These are phyloP conservation scores for Agrotis puta DNA, from an alignment of 2,888 invertebrate species.

Conservation along the genomic window DNA sequence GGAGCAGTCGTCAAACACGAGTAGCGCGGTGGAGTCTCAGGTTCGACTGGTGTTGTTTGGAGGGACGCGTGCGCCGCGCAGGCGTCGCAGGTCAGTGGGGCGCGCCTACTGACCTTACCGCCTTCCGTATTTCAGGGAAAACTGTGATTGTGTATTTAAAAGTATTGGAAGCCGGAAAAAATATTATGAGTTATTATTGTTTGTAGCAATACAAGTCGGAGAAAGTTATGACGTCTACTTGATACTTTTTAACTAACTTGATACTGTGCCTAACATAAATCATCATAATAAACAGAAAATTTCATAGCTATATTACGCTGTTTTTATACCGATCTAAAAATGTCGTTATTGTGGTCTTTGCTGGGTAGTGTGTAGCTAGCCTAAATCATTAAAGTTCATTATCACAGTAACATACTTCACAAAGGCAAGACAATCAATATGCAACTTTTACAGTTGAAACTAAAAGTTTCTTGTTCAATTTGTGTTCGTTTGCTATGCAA, in stretches of 20 bases:
- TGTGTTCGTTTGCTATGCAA: no score
- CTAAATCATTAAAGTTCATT: background rate
- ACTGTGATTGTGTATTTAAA: background rate
- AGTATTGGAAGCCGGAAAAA: background rate
- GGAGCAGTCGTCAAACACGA: background rate
- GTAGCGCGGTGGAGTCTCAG: background rate
- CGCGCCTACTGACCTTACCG: background rate
- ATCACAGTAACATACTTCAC: no score
- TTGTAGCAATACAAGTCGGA: background rate
- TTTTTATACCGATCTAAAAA: background rate
- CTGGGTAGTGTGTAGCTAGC: background rate
- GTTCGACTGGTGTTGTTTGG: background rate
- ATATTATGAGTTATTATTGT: background rate
- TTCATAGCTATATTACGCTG: background rate
- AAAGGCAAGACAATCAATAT: no score
- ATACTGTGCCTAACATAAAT: background rate
- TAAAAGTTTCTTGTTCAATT: background rate
- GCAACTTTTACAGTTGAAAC: background rate
- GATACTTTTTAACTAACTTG: background rate
- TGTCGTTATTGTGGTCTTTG: no score
- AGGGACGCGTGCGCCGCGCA: conserved; percentile 18
- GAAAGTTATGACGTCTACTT: background rate
- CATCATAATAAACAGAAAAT: background rate
- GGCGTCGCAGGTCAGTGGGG: conserved; percentile 1
- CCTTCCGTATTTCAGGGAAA: background rate